A percentile compares a stretch with the other conserved stretches of the same genome.
phyloP scores from a whole-genome alignment of 2,113 vertebrate species.

The Melanerpes aurifrons region DNA sequence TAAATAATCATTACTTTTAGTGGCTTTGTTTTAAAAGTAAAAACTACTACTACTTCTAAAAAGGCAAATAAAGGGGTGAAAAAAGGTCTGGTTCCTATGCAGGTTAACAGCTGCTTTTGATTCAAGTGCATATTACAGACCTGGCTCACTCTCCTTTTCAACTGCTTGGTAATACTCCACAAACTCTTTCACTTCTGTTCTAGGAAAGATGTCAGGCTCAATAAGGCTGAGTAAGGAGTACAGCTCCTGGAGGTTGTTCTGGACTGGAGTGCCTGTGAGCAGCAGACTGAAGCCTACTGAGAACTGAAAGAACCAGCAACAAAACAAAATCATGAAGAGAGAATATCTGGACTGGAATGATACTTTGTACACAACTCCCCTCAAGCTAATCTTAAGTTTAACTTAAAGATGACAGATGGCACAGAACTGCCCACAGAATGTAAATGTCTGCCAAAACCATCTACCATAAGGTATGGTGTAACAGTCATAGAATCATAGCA shows the following conservation, averaged over 20 bases:
- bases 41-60: not conserved
- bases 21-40: not conserved
- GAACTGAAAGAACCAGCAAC: conserved; percentile 77
- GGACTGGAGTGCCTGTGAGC: conserved; percentile 92
- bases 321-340: not conserved
- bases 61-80: not conserved
- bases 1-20: not conserved
- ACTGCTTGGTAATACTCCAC: conserved; percentile 77
- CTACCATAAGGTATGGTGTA: not conserved
- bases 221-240: conserved; percentile 90
- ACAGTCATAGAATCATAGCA: not conserved
- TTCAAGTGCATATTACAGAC: conserved; percentile 63
- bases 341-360: not conserved
- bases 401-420: not conserved
- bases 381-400: not conserved
- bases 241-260: conserved; percentile 92
- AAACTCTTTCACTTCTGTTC: conserved; percentile 79
- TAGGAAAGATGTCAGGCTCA: conserved; percentile 84
- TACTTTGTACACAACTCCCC: not conserved
- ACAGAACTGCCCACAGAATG: not conserved
- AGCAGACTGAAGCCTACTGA: conserved; percentile 85
- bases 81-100: not conserved
- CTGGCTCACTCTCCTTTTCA: conserved; percentile 77
- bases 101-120: not conserved
- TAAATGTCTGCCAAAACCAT: not conserved